Conservation (phyloP, 2,888 invertebrate genomes). For the Hypsopygia costalis region DNA sequence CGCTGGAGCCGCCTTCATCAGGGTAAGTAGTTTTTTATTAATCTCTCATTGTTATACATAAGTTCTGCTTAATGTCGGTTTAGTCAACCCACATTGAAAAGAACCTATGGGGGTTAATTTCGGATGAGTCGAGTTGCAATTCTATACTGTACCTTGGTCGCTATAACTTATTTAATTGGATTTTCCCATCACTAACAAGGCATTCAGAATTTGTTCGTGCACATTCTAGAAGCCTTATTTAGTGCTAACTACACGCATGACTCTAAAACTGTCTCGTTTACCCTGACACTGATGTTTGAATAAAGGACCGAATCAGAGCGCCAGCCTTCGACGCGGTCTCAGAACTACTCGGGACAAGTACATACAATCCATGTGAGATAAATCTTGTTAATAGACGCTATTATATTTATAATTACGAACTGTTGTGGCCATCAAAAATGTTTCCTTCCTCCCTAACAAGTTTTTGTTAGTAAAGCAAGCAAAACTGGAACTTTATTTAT, state of each 20-base stretch:
- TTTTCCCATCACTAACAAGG: conserved; percentile 20
- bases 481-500: too few species aligned
- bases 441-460: not conserved
- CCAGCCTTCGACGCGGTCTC: conserved; percentile 32
- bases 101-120: too few species aligned
- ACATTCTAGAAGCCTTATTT: conserved; percentile 43
- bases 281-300: conserved; percentile 73
- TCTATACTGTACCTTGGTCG: too few species aligned
- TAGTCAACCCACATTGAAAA: too few species aligned
- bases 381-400: conserved; percentile 1
- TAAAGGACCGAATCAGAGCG: conserved; percentile 50
- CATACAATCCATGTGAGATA: not conserved
- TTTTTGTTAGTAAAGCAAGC: not conserved
- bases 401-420: not conserved
- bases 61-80: too few species aligned
- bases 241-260: conserved; percentile 12
- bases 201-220: conserved; percentile 24
- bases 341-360: not conserved
- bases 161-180: too few species aligned
- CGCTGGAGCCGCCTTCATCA: conserved; percentile 88
- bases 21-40: conserved; percentile 66
- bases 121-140: too few species aligned
- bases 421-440: not conserved
- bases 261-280: conserved; percentile 56
- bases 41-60: too few species aligned